Evolutionary conservation across 2,797 vertebrate species (phyloP), one percentile per base, ranked within the genome.

Genomic region (Rhabdomys pumilio): DNA sequence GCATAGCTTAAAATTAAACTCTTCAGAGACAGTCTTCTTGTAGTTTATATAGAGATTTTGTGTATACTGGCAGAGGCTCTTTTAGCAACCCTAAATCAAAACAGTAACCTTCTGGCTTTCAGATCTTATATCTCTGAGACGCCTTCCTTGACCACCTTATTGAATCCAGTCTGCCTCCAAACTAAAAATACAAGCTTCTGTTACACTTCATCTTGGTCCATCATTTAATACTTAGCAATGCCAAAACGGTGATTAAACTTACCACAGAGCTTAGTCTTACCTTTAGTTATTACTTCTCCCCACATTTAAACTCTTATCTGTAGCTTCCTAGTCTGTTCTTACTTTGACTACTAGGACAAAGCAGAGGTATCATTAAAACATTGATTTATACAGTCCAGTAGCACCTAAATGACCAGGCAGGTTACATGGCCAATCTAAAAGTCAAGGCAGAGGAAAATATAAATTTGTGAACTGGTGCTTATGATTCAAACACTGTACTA

Each of bases 171-270:
- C 26, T 41, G 41, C 1, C 41, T 26, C 12, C 14, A 77, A 15
- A 61, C 11, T 22, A 6, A 57, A 29, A 89, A 19, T 67, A 57
- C 0, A n/a, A 15, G 13, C 53, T 72, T 84, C 44, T 67, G 1
- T 63, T 84, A 84, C 13, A 47, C 3, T 57, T 22, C 26, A 14
- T 81, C 22, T 81, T 8, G 44, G 5, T 0, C 31, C 20, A 61
- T 41, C 63, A 50, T 44, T 92, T 88, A 82, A 94, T 75, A 89
- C 77, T 82, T 65, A 75, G 20, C 41, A 67, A 31, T 14, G 89
- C 11, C 29, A 87, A 89, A 86, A 13, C 8, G 59, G 2, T 82
- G 55, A 84, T 57, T 84, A 89, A 89, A 44, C 80, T 79, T 24
- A 44, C 34, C 47, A 57, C 3, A 50, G 20, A 67, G 72, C 90